Conservation (phyloP, 1,140 invertebrate species). For the Hypsibius dujardini region DNA sequence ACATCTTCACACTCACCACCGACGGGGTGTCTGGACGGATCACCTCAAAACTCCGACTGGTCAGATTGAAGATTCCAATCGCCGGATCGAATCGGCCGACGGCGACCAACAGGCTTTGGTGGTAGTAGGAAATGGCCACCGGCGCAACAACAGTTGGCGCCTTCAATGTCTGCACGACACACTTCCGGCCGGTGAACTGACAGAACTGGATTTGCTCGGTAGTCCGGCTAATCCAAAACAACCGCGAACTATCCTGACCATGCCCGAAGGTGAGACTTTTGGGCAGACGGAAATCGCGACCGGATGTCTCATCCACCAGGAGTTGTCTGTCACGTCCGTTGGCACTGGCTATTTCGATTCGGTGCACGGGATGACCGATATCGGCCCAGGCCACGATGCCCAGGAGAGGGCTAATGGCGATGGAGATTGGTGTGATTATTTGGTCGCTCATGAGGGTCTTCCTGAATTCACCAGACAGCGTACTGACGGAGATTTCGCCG, state of each 20-base stretch:
- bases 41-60: not conserved
- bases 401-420: conserved; percentile 46
- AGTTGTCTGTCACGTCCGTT: not conserved
- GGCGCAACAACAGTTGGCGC: not conserved
- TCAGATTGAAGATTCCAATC: not conserved
- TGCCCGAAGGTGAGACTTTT: conserved; percentile 1
- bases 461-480: conserved; percentile 50
- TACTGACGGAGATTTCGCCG: conserved; percentile 46
- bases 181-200: not conserved
- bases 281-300: not conserved
- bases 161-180: not conserved
- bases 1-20: conserved; percentile 14
- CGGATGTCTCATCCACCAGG: not conserved
- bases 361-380: not conserved
- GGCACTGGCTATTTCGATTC: not conserved
- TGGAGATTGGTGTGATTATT: conserved; percentile 33
- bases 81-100: not conserved
- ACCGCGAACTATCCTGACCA: not conserved
- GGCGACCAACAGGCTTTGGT: not conserved
- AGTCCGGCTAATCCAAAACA: not conserved
- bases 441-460: conserved; percentile 36
- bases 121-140: not conserved
- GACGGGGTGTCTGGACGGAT: not conserved
- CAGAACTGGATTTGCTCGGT: conserved; percentile 4
- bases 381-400: not conserved